These are phyloP conservation scores for Brachionus koreanus DNA, from an alignment of 1,140 invertebrate genomes.

Conservation along the genomic window DNA sequence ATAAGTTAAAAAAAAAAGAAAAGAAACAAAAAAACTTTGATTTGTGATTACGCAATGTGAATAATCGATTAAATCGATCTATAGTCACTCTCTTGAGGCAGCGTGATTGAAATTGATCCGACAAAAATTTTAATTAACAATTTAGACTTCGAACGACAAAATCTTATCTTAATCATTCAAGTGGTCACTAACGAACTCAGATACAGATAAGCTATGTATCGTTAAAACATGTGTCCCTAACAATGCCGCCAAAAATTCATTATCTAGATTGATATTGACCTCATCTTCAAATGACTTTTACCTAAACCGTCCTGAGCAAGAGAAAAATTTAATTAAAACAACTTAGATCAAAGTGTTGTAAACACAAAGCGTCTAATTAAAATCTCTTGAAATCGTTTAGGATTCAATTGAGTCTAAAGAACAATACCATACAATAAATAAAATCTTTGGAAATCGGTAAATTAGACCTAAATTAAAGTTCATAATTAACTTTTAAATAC, in stretches of 20 bases:
- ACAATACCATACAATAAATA: neutral
- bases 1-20: no score
- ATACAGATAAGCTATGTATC: neutral
- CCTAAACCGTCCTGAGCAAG: neutral
- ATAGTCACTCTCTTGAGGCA: neutral
- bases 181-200: slow-evolving; percentile 12
- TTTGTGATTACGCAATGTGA: slow-evolving; percentile 6
- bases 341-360: neutral
- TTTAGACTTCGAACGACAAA: neutral
- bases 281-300: slow-evolving; percentile 15
- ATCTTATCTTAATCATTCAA: slow-evolving; percentile 32
- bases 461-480: slow-evolving; percentile 6
- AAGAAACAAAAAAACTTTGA: neutral
- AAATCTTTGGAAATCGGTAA: slow-evolving; percentile 15
- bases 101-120: slow-evolving; percentile 9
- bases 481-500: slow-evolving; percentile 30
- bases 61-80: slow-evolving; percentile 24
- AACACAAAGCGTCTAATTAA: neutral
- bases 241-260: neutral
- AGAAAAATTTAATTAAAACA: slow-evolving; percentile 25
- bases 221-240: neutral
- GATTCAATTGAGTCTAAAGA: neutral
- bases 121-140: neutral
- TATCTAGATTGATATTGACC: slow-evolving; percentile 12
- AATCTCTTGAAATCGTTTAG: slow-evolving; percentile 26